Evolutionary conservation across 2,113 vertebrate species (phyloP).

Genomic region (Tragelaphus scriptus): DNA sequence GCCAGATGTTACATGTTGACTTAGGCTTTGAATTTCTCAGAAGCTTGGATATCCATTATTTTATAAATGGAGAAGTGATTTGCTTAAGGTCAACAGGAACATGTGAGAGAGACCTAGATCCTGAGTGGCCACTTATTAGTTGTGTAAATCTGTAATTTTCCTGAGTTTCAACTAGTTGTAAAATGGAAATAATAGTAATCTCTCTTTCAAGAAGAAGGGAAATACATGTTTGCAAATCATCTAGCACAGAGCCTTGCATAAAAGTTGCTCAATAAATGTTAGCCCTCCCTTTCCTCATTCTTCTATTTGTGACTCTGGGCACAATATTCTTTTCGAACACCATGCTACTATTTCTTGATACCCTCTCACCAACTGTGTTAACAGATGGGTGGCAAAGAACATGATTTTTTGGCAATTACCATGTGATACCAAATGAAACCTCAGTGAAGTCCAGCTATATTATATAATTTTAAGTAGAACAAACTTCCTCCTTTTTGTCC

Average conservation of each 20-base stretch:
- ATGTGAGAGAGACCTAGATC: not conserved
- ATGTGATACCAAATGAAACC: conserved; percentile 10
- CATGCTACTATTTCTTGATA: not conserved
- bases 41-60: not conserved
- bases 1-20: not conserved
- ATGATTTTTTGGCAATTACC: not conserved
- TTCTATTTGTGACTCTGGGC: not conserved
- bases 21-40: not conserved
- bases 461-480: conserved; percentile 45
- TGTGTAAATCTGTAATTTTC: not conserved
- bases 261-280: not conserved
- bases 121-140: not conserved
- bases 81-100: conserved; percentile 14
- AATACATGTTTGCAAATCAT: not conserved
- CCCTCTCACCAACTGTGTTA: not conserved
- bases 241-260: not conserved
- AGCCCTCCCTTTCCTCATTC: not conserved
- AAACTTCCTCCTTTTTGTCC: conserved; percentile 48
- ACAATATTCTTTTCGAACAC: not conserved
- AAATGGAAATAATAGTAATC: not conserved
- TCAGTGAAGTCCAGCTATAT: conserved; percentile 26
- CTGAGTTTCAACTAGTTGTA: not conserved
- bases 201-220: not conserved
- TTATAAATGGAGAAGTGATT: conserved; percentile 26
- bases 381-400: conserved; percentile 5